These are phyloP conservation scores for Centropus bengalensis DNA, from an alignment of 2,113 vertebrate genomes.

Conservation along the genomic window DNA sequence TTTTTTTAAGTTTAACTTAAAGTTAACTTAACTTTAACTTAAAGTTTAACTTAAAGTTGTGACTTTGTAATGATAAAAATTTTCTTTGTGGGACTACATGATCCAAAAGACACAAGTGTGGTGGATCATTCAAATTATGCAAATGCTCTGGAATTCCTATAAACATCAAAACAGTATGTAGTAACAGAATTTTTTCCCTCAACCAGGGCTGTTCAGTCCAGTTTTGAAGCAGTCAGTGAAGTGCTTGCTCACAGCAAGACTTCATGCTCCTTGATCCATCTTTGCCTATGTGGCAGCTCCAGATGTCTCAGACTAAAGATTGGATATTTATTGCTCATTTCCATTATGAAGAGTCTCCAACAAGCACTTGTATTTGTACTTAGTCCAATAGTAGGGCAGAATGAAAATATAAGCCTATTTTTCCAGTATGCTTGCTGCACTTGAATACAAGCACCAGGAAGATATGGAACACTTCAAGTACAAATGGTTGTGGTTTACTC, in stretches of 20 bases:
- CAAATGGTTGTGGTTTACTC: neutral
- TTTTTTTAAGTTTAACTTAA: neutral
- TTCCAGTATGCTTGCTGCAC: neutral
- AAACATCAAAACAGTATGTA: neutral
- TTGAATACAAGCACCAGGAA: neutral
- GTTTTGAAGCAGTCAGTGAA: neutral
- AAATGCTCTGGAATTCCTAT: neutral
- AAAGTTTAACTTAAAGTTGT: neutral
- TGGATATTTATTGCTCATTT: neutral
- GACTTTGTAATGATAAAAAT: neutral
- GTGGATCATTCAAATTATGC: neutral
- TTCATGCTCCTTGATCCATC: neutral
- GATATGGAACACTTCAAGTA: neutral
- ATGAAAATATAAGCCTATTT: neutral
- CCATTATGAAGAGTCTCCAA: neutral
- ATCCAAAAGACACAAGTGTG: neutral
- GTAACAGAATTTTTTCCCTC: neutral
- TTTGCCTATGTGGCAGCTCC: neutral
- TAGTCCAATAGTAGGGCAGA: neutral
- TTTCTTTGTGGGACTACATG: neutral
- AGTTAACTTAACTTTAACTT: neutral
- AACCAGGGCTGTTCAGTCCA: conserved; percentile 15
- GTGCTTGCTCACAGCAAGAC: neutral
- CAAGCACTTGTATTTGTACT: neutral
- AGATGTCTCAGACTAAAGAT: neutral